Percentiles rank a stretch among this genome's conserved stretches.
Evolutionary conservation across 2,888 invertebrate genomes (phyloP).

Genomic region (Papilio demoleus): DNA sequence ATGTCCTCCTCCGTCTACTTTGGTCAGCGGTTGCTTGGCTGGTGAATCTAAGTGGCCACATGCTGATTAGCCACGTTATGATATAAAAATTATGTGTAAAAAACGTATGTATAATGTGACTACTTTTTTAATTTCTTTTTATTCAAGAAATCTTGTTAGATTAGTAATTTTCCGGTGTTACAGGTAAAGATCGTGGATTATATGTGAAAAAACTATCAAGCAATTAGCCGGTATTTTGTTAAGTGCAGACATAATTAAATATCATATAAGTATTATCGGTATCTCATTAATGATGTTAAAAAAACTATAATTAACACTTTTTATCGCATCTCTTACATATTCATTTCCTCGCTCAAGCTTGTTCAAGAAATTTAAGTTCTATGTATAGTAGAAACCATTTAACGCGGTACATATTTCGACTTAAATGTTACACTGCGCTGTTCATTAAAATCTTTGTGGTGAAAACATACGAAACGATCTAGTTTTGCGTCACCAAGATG

Average conservation of each 20-base stretch:
- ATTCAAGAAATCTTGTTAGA: too few relatives aligned
- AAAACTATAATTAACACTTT: slow-evolving; percentile 11
- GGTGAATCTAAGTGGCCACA: too few relatives aligned
- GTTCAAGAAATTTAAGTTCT: background rate
- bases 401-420: background rate
- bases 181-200: background rate
- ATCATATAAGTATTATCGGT: background rate
- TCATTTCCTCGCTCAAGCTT: slow-evolving; percentile 10
- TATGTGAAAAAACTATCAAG: slow-evolving; percentile 1
- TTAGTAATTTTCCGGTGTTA: background rate
- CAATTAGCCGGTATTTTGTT: background rate
- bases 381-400: slow-evolving; percentile 9
- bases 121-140: too few relatives aligned
- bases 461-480: slow-evolving; percentile 27
- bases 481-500: slow-evolving; percentile 28
- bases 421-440: background rate
- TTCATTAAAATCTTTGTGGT: slow-evolving; percentile 32
- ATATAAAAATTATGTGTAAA: too few relatives aligned
- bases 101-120: too few relatives aligned
- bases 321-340: slow-evolving; percentile 5
- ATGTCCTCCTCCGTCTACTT: too few relatives aligned
- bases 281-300: slow-evolving; percentile 11
- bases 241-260: background rate
- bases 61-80: too few relatives aligned
- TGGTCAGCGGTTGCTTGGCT: too few relatives aligned